Evolutionary conservation across 2,797 vertebrate species (phyloP), one percentile per base, ranked within the genome.

Genomic region (Cyprinella venusta): DNA sequence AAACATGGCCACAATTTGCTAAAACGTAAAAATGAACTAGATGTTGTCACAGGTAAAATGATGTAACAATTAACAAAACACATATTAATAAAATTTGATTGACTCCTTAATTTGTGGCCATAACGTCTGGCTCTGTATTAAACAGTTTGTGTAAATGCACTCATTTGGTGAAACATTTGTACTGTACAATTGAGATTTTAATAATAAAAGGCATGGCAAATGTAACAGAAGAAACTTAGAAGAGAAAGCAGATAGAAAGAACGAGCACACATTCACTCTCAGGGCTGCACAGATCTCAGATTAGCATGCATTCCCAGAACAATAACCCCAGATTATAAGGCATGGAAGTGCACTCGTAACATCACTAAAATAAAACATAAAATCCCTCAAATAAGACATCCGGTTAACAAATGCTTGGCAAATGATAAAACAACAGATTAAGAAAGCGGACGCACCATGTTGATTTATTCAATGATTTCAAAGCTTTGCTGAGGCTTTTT

Each of bases 351-450:
- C n/a, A 79, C 84, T 88, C 87, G 33, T 82, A 54, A 71, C 64
- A 84, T 76, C 64, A 12, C 64, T 82, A 19, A 76, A 48, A 70
- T 54, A 48, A 61, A 71, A 69, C 6, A 16, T 61, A 26, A 61
- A 48, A 77, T 77, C 59, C 40, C 26, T 77, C 9, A 77, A 59
- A 76, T 16, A 59, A 30, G 48, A 45, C 8, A 64, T 18, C 36
- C 68, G 81, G 83, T 90, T 89, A 87, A 89, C 85, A 86, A 83
- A 79, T 69, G 54, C 45, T 26, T 72, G 40, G 24, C 45, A 76
- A 48, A 84, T 82, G 68, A 74, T 71, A 42, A 48, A 80, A 75
- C 12, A 38, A 26, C 50, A 81, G 79, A 76, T 79, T 82, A 87
- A 79, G 45, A 42, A 69, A 59, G 63, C 8, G 38, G 56, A 79